phyloP scores from a whole-genome alignment of 2,797 vertebrate genomes.

The Aratinga solstitialis region DNA sequence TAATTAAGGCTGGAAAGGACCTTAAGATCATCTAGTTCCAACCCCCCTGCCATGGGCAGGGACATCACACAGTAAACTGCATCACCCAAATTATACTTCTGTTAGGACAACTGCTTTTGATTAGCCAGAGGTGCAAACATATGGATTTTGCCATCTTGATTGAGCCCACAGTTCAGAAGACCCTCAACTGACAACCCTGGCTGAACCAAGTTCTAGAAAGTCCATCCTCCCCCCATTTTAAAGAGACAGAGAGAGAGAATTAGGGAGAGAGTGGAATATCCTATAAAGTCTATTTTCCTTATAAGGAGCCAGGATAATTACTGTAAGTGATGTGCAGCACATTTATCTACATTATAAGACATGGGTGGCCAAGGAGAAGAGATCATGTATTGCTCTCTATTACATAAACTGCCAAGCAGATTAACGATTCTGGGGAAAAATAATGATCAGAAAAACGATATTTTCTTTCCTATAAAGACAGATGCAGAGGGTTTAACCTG shows the following conservation, averaged over 20 bases:
- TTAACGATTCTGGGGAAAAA: constrained; percentile 37
- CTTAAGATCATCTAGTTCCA: too few species aligned
- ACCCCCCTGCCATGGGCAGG: too few species aligned
- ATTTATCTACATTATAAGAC: constrained; percentile 21
- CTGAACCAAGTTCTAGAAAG: background rate
- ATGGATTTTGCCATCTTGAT: background rate
- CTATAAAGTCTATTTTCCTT: background rate
- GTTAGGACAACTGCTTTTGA: background rate
- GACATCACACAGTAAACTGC: too few species aligned
- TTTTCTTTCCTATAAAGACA: background rate
- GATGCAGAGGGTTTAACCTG: background rate
- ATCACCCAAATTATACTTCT: background rate
- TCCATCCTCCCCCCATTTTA: background rate
- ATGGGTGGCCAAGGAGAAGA: background rate
- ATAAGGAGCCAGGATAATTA: background rate
- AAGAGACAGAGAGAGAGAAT: background rate
- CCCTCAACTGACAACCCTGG: background rate
- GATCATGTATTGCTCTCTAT: background rate
- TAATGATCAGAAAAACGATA: background rate
- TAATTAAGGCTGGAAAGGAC: too few species aligned
- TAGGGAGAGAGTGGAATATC: background rate
- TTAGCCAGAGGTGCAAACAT: background rate
- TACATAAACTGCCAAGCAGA: background rate
- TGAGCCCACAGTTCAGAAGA: background rate
- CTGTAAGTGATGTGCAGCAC: background rate